Evolutionary conservation across 2,113 vertebrate genomes (phyloP), one percentile per base, ranked within the genome.

Genomic region (Orthonyx spaldingii): DNA sequence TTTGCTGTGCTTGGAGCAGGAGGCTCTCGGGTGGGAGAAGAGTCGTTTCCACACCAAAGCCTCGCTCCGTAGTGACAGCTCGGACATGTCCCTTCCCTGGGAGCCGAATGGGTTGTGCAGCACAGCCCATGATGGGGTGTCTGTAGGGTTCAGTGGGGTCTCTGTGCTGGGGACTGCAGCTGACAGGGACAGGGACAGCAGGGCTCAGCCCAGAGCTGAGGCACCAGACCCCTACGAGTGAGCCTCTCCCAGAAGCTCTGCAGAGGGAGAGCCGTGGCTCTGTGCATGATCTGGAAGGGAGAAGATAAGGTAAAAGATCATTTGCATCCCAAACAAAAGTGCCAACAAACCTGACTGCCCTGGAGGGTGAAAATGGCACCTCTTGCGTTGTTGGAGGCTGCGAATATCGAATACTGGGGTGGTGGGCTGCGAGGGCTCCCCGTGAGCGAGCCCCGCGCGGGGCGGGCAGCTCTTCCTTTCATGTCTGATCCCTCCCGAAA

Each of bases 401-500:
- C 21, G 56, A 20, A 49, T 27, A 7, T 11, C 3, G 56, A 20
- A 49, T 27, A 7, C 10, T 3, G 89, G 88, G 93, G 87, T 10
- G 44, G 3, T 4, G 42, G 52, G 76, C 84, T 35, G 2, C 27
- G 3, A 23, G 86, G 96, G 93, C 80, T 91, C 87, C 95, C 89
- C 46, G 8, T 66, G 96, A 97, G 97, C 47, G 46, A 97, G 95
- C 90, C 57, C 89, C 50, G 86, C 61, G 91, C 64, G 7, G 84
- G 81, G 77, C 63, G 28, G 89, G 95, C 96, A 94, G 98, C 96
- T 91, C 96, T 91, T 13, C 87, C 93, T 97, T 96, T 93, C 81
- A 94, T 90, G 90, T 96, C 83, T 77, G 96, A 39, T 79, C 94
- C 90, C 95, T 96, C 88, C 93, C 35, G 93, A 97, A 97, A 97